These are phyloP conservation scores for Cossypha dichroa DNA, from an alignment of 2,797 vertebrate species.

Conservation along the genomic window DNA sequence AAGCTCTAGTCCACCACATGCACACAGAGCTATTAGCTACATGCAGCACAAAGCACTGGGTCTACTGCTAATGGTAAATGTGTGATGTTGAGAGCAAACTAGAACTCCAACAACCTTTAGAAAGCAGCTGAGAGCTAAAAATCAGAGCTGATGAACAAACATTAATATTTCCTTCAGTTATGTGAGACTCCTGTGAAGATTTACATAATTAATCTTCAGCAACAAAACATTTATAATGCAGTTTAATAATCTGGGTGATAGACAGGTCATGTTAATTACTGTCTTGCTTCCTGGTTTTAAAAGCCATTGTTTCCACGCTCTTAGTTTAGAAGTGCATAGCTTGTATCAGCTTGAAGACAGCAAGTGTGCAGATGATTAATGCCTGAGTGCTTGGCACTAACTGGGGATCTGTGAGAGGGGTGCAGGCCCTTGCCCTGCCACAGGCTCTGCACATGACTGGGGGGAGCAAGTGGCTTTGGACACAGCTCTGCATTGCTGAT, in stretches of 20 bases:
- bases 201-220: conserved; percentile 59
- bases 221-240: conserved; percentile 34
- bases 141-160: conserved; percentile 2
- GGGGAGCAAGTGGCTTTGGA: background rate
- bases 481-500: background rate
- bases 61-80: background rate
- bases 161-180: conserved; percentile 23
- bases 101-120: background rate
- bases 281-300: conserved; percentile 26
- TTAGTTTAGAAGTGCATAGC: conserved; percentile 1
- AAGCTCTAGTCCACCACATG: background rate
- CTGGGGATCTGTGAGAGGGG: background rate
- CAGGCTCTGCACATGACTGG: background rate
- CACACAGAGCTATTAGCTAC: background rate
- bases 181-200: conserved; percentile 29
- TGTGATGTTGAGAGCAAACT: background rate
- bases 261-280: conserved; percentile 53
- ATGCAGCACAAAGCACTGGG: background rate
- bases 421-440: background rate
- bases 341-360: conserved; percentile 14
- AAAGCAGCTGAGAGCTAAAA: background rate
- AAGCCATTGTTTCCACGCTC: conserved; percentile 33
- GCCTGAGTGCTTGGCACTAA: background rate
- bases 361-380: conserved; percentile 41
- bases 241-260: conserved; percentile 52